A percentile compares a stretch with the other conserved stretches of the same genome.
Conservation (phyloP, 2,797 vertebrate genomes). For the Psittacula echo region DNA sequence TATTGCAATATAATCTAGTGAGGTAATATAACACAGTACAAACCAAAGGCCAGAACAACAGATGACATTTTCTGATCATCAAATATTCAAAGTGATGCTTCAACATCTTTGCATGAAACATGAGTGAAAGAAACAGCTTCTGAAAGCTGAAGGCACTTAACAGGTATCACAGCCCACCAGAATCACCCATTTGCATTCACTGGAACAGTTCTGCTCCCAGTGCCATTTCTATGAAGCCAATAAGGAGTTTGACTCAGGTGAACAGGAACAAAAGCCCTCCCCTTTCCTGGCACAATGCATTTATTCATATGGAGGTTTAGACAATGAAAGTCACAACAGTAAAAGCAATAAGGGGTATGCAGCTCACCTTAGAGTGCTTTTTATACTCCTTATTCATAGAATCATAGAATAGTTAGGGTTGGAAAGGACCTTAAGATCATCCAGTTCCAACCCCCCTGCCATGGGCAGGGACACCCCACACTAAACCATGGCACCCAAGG, state of each 20-base stretch:
- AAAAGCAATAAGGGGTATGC: background rate
- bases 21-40: background rate
- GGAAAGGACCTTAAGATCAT: too few species aligned
- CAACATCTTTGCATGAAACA: background rate
- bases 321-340: background rate
- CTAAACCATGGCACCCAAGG: too few species aligned
- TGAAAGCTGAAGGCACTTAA: background rate
- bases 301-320: slow-evolving; percentile 2
- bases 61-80: background rate
- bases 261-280: background rate
- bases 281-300: background rate
- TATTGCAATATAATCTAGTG: background rate
- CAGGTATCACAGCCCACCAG: background rate
- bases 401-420: too few species aligned
- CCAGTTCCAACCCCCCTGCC: too few species aligned
- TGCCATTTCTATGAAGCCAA: background rate
- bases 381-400: background rate
- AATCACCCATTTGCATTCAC: background rate
- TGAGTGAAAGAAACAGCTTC: background rate
- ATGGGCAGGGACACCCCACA: too few species aligned
- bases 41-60: background rate
- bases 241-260: background rate
- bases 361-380: background rate
- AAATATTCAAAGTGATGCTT: background rate
- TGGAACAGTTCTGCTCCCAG: background rate